These are phyloP conservation scores for Urophycis tenuis DNA, from an alignment of 2,797 vertebrate species.

Conservation along the genomic window DNA sequence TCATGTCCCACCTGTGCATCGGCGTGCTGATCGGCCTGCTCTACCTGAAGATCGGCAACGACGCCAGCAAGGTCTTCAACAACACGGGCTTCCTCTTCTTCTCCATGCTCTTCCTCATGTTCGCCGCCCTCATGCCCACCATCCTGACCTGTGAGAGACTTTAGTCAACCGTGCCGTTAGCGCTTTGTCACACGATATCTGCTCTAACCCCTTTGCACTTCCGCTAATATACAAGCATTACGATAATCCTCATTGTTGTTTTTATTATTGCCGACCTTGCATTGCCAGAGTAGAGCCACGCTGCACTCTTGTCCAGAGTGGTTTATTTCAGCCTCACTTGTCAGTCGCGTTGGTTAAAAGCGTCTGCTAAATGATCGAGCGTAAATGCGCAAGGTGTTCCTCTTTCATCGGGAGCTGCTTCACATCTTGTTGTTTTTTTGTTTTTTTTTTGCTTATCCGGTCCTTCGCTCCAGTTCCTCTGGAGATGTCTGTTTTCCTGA, in stretches of 20 bases:
- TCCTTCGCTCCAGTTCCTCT: conserved; percentile 79
- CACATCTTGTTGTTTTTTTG: background rate
- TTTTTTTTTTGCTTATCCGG: conserved; percentile 13
- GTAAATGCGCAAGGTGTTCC: background rate
- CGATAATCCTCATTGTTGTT: background rate
- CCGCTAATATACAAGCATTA: background rate
- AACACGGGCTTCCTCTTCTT: conserved; percentile 98
- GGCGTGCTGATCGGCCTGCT: conserved; percentile 94
- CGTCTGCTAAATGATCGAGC: background rate
- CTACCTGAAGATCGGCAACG: conserved; percentile 93
- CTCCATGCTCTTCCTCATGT: conserved; percentile 99
- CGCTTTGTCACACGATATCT: background rate
- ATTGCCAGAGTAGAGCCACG: background rate
- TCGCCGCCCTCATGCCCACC: conserved; percentile 95
- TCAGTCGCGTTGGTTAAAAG: background rate
- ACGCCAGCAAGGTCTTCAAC: conserved; percentile 98
- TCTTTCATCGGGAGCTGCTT: background rate
- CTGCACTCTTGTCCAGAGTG: background rate
- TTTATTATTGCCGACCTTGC: background rate
- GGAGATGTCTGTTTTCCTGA: conserved; percentile 92
- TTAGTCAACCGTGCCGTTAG: background rate
- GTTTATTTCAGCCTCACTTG: background rate
- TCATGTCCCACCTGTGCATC: conserved; percentile 90
- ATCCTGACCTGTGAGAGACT: conserved; percentile 89
- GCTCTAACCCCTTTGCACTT: background rate